Conservation (phyloP, 2,888 invertebrate genomes). For the Campoplex capitator region DNA sequence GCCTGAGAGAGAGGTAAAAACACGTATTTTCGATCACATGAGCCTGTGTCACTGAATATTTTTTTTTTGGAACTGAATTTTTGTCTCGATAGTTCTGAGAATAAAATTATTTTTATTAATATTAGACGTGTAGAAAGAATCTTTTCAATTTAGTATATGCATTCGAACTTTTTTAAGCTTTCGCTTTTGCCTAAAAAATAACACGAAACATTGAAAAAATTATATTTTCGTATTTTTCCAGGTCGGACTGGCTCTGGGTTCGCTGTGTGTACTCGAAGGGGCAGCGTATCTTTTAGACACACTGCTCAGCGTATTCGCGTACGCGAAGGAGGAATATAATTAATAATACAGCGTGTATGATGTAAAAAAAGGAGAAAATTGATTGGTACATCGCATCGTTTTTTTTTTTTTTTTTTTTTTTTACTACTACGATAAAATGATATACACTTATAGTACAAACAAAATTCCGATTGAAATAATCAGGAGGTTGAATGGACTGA, state of each 20-base stretch:
- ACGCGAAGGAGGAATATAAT: constrained; percentile 88
- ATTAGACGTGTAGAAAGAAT: not conserved
- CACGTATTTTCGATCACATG: not conserved
- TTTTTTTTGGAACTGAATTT: not conserved
- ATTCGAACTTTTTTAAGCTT: not conserved
- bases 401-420: not conserved
- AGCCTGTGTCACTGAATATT: not conserved
- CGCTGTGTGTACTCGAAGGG: constrained; percentile 92
- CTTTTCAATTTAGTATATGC: not conserved
- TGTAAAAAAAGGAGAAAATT: not conserved
- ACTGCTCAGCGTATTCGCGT: constrained; percentile 91
- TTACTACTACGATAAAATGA: constrained; percentile 24
- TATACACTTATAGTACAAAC: constrained; percentile 57
- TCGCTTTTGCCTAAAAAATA: not conserved
- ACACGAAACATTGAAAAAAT: not conserved
- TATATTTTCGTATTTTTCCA: constrained; percentile 76
- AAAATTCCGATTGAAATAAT: constrained; percentile 49
- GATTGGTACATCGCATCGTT: constrained; percentile 43
- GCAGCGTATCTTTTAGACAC: constrained; percentile 93
- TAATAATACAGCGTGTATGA: constrained; percentile 51
- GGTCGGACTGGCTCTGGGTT: constrained; percentile 93
- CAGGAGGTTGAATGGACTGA: constrained; percentile 60
- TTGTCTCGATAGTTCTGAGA: not conserved
- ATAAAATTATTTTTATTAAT: not conserved
- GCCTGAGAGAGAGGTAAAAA: constrained; percentile 89